Evolutionary conservation across 1,140 invertebrate species (phyloP).

Genomic region (Micrasema longulum): DNA sequence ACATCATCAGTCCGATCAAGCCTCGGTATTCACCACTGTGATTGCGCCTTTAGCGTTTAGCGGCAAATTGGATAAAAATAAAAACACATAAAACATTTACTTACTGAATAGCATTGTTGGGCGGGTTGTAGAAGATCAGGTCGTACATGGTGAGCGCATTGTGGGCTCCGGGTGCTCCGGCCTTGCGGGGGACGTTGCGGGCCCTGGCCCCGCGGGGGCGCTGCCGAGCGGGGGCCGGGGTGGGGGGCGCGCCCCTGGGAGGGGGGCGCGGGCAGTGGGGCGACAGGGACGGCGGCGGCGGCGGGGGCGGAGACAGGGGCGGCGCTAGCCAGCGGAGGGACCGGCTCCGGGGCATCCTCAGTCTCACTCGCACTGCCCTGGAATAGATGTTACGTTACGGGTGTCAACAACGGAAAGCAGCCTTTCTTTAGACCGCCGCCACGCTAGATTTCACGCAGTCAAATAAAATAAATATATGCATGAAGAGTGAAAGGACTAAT

Average conservation of each 20-base stretch:
- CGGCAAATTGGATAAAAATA: no score
- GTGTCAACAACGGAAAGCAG: no score
- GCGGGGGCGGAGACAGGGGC: not conserved
- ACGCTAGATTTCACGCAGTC: no score
- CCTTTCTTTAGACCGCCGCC: no score
- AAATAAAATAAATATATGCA: no score
- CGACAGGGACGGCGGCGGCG: not conserved
- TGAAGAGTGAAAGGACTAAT: no score
- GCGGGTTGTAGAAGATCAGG: conserved; percentile 90
- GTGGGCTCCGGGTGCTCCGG: conserved; percentile 74
- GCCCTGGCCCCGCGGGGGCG: not conserved
- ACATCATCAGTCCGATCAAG: no score
- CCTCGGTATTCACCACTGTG: no score
- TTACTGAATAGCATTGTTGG: conserved; percentile 71
- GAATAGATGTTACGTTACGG: not conserved
- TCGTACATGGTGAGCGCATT: conserved; percentile 88
- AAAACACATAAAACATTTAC: conserved; percentile 56
- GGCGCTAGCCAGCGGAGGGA: not conserved
- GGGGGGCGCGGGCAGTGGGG: not conserved
- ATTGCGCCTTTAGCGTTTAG: no score
- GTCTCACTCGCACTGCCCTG: conserved; percentile 67
- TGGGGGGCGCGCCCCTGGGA: conserved; percentile 47
- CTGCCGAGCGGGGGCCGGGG: not conserved
- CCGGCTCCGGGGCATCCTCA: conserved; percentile 59
- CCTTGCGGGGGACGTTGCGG: conserved; percentile 60